Percentiles rank a stretch among this genome's conserved stretches.
phyloP scores from a whole-genome alignment of 2,888 invertebrate species.

The Chymomyza procnemis region DNA sequence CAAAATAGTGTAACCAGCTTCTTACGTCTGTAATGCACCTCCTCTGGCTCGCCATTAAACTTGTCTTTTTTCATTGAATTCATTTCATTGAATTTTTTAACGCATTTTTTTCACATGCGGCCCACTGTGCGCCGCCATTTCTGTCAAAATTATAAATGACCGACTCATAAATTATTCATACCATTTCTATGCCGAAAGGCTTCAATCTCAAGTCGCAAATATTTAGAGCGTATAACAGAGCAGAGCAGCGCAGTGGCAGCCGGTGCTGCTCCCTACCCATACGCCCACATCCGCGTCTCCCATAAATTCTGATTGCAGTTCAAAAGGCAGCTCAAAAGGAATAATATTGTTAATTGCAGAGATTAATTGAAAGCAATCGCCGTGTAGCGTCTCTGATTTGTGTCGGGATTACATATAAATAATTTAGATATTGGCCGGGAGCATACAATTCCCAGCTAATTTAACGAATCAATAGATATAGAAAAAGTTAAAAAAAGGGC shows the following conservation, averaged over 20 bases:
- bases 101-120: not conserved
- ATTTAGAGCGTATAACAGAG: not conserved
- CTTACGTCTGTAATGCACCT: too few relatives aligned
- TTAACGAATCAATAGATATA: not conserved
- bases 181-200: constrained; percentile 46
- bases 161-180: constrained; percentile 65
- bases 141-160: constrained; percentile 29
- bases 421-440: constrained; percentile 17
- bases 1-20: too few relatives aligned
- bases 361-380: constrained; percentile 62
- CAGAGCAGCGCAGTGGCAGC: not conserved
- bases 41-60: too few relatives aligned
- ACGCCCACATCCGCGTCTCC: too few relatives aligned
- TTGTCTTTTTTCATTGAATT: too few relatives aligned
- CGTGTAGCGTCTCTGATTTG: not conserved
- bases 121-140: not conserved
- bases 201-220: constrained; percentile 49
- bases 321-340: constrained; percentile 46
- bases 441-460: not conserved
- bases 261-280: not conserved
- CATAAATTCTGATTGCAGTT: constrained; percentile 58
- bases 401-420: not conserved
- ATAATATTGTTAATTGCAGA: constrained; percentile 57
- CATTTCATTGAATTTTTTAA: not conserved
- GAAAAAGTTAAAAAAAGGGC: not conserved